A percentile compares a stretch with the other conserved stretches of the same genome.
These are phyloP conservation scores for Hirudinaria manillensis DNA, from an alignment of 2,888 invertebrate species.

Conservation along the genomic window DNA sequence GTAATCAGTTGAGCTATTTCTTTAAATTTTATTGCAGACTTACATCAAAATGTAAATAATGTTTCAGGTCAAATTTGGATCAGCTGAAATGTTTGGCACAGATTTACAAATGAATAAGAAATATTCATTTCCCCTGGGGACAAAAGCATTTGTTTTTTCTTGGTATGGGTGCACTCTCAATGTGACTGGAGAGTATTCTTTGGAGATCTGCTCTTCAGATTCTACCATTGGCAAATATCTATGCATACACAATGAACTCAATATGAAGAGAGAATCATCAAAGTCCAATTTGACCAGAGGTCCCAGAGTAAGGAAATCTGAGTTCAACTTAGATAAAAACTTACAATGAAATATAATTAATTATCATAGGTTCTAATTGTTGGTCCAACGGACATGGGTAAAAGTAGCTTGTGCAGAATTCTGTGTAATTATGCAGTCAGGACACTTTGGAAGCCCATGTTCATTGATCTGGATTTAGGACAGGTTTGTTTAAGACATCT, in stretches of 20 bases:
- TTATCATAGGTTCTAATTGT: conserved; percentile 67
- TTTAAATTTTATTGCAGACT: too few species aligned
- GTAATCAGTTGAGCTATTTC: too few species aligned
- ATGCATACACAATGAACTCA: conserved; percentile 89
- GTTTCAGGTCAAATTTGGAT: conserved; percentile 73
- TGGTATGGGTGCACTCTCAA: conserved; percentile 86
- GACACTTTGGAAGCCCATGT: conserved; percentile 73
- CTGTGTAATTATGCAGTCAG: conserved; percentile 90
- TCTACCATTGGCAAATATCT: conserved; percentile 93
- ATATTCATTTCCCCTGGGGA: conserved; percentile 79
- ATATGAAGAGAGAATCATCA: conserved; percentile 76
- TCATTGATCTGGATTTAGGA: conserved; percentile 89
- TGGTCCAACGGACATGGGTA: conserved; percentile 92
- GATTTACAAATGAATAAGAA: conserved; percentile 86
- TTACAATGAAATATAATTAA: too few species aligned
- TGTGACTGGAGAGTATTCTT: conserved; percentile 80
- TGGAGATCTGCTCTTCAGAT: conserved; percentile 87
- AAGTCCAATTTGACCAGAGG: conserved; percentile 61
- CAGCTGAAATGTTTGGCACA: conserved; percentile 92
- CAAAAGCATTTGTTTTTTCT: conserved; percentile 90
- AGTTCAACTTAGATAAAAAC: not conserved
- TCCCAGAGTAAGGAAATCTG: conserved; percentile 46
- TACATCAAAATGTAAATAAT: conserved; percentile 16
- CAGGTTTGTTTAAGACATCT: conserved; percentile 57
- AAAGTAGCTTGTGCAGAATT: conserved; percentile 80